Base-by-base conservation (phyloP, 1,140 invertebrate species). In the Calliphora vicina region DNA sequence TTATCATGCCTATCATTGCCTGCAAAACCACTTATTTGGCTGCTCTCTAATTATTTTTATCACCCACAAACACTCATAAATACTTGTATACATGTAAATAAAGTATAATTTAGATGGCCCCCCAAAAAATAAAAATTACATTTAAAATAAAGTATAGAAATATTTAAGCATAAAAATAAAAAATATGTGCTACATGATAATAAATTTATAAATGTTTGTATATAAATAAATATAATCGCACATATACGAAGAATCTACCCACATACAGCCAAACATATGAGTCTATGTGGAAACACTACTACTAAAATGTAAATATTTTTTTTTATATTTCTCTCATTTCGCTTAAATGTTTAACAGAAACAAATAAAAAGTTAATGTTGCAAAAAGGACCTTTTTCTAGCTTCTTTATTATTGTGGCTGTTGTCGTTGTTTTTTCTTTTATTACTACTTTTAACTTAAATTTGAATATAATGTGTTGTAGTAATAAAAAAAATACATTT, bases 361-460 rank as follows among this genome's bases (percentile, higher is more conserved):
- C 45, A n/a, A 50, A 50, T 50, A 50, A 67, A 57, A 67, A 67
- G 61, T 67, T 23, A 67, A 67, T 67, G n/a, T 67, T 67, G 10
- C 6, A 67, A 67, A 67, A 67, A 67, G 23, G 61, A 10, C 61
- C n/a, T 20, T 10, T 67, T 67, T 57, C n/a, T 67, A 23, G 61
- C n/a, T 67, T 67, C 20, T 67, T 67, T 67, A 67, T 67, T 67
- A 20, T 23, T 17, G 50, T 57, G 15, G 50, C n/a, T 57, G 50
- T n/a, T 57, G 15, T n/a, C 73, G 45, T 71, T 83, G 81, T 81
- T 81, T 83, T 80, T 71, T 83, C 82, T 81, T 81, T 83, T 80
- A 71, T 81, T 82, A 82, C 82, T 84, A 82, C 82, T 82, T 84
- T 84, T 76, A 76, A 78, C 29, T 84, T 82, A 78, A 82, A 84